Evolutionary conservation across 2,113 vertebrate genomes (phyloP), one percentile per base, ranked within the genome.

Genomic region (Solea senegalensis): DNA sequence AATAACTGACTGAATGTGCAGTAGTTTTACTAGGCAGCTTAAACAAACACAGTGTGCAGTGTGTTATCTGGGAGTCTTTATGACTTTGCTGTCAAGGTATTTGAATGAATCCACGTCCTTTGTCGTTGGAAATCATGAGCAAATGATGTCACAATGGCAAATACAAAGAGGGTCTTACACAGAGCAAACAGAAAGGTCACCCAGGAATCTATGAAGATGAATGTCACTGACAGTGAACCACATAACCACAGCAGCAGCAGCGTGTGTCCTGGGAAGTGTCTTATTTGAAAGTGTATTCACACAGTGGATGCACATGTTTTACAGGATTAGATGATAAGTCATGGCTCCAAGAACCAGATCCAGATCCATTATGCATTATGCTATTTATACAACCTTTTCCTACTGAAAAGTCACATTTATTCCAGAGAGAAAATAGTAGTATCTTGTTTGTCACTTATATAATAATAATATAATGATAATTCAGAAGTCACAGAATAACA

Each of bases 151-250:
- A 6, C 48, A 51, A 21, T 15, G 41, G 14, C 21, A 51, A 60
- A 65, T 12, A 51, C 44, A 64, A 66, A 43, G 34, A 52, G 34
- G 27, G 15, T 26, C 44, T 46, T 26, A 34, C 26, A 64, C 46
- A 57, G 9, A 64, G 59, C 26, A 55, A 44, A 54, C 56, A 46
- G 9, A 68, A 79, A 64, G 76, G 53, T 68, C 64, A 73, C 8
- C 26, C 13, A 28, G 16, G 39, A 58, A 27, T 53, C 28, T 9
- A 3, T 34, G 62, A 7, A 59, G 54, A 49, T 43, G 21, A 21
- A 48, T 34, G 1, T 1, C 2, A n/a, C 46, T 48, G 48, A 12
- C 9, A 48, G 21, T 4, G 46, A 65, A 51, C n/a, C 53, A 34
- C 26, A 41, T 39, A 12, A 27, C 9, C 40, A 11, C 58, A 64